phyloP scores from a whole-genome alignment of 2,888 invertebrate genomes.

The Plebejus anna region DNA sequence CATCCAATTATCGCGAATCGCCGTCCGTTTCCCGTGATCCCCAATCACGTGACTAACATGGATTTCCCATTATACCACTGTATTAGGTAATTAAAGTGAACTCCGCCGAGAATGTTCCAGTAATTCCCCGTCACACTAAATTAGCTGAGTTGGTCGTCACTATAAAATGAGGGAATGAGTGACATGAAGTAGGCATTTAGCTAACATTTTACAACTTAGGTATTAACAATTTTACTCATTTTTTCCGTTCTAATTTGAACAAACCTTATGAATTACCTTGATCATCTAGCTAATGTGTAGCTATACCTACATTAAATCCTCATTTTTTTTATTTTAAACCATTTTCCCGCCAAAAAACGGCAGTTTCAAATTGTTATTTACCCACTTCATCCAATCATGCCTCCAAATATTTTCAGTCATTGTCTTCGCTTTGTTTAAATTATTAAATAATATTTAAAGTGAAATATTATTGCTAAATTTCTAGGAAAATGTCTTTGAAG shows the following conservation, averaged over 20 bases:
- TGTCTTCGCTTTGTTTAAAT: neutral
- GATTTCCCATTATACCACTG: conserved; percentile 8
- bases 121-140: conserved; percentile 1
- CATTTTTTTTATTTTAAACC: no score
- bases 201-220: no score
- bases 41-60: conserved; percentile 17
- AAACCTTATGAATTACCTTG: no score
- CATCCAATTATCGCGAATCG: neutral
- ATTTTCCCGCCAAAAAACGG: no score
- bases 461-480: neutral
- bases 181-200: no score
- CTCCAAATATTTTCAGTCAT: neutral
- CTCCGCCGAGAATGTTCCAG: neutral
- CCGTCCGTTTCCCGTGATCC: neutral
- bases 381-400: no score
- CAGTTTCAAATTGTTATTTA: no score
- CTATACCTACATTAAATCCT: no score
- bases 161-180: neutral
- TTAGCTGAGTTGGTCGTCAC: neutral
- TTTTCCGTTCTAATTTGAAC: no score
- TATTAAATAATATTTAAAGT: neutral
- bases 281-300: no score
- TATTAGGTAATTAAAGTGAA: conserved; percentile 3
- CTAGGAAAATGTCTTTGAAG: neutral
- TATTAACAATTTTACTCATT: no score